These are phyloP conservation scores for Pharmacophagus antenor DNA, from an alignment of 2,888 invertebrate genomes.

Conservation along the genomic window DNA sequence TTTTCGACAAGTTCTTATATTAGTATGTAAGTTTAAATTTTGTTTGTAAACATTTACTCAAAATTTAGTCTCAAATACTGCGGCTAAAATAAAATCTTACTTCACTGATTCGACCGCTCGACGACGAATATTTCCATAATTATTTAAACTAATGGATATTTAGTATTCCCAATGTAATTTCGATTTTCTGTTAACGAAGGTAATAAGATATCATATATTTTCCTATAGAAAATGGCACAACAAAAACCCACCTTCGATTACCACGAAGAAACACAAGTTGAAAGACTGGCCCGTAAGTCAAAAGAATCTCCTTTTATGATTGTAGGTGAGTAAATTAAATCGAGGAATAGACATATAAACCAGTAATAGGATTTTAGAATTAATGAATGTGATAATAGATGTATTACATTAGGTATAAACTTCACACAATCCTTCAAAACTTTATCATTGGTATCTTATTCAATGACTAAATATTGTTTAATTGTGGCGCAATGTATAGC, in stretches of 20 bases:
- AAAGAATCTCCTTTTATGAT: conserved; percentile 87
- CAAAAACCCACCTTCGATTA: conserved; percentile 69
- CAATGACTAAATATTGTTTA: conserved; percentile 4
- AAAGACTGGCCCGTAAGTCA: conserved; percentile 82
- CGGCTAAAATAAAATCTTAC: too few relatives aligned
- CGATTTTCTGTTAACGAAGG: background rate
- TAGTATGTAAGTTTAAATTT: too few relatives aligned
- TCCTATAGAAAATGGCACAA: conserved; percentile 49
- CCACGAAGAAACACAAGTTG: conserved; percentile 78
- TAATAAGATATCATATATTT: background rate
- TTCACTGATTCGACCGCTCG: too few relatives aligned
- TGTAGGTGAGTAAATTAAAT: conserved; percentile 77
- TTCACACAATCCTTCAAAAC: too few relatives aligned
- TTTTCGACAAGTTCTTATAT: background rate
- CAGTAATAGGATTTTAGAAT: background rate
- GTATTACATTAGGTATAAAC: background rate
- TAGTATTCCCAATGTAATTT: too few relatives aligned
- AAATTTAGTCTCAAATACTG: too few relatives aligned
- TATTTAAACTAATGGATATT: too few relatives aligned
- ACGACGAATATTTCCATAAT: too few relatives aligned
- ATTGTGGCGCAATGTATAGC: conserved; percentile 18
- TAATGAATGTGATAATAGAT: background rate
- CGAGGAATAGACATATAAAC: background rate
- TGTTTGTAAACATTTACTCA: background rate
- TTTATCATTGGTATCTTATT: too few relatives aligned